Base-by-base conservation (phyloP, 2,113 vertebrate species). In the Pycnonotus jocosus region DNA sequence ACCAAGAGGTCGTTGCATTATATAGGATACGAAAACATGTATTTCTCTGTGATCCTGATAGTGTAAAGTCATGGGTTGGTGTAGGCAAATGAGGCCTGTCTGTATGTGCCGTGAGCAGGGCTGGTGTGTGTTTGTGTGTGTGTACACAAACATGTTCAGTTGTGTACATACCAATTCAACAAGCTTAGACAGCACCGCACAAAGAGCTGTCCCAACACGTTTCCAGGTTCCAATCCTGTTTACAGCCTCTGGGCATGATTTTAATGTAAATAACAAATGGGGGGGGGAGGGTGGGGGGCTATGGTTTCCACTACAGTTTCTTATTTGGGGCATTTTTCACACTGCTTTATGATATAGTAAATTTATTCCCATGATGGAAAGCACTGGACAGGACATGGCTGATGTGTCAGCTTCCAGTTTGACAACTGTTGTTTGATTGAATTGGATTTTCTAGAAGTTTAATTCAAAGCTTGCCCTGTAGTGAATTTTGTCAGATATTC, bases 261-360 rank as follows among this genome's bases (percentile, higher is more conserved):
- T 73, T 80, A 88, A 66, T 68, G 31, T 65, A 94, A 96, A 94
- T 87, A 95, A 61, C 9, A 87, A 81, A 57, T 21, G 12, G 10
- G 1, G 9, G 3, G 19, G 53, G 10, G 9, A 10, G 50, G 27
- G 16, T 5, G 3, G 11, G 19, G 4, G 6, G 9, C 28, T 33
- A 35, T 51, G 7, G 5, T 47, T n/a, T 73, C 18, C 11, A 6
- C 33, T 44, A 20, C 1, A 6, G 68, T 53, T 87, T 45, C 35
- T 65, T 58, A 70, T 51, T 72, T 62, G 77, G 35, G 70, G 33
- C 24, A n/a, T 57, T 85, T 91, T 92, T 45, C 70, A 38, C 10
- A 5, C 12, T 57, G 48, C n/a, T 89, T 62, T 87, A 38, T 40
- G 42, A 70, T 66, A 28, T 33, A 38, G 16, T 87, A 7, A 8